Conservation (phyloP, 2,888 invertebrate genomes). For the Neria commutata region DNA sequence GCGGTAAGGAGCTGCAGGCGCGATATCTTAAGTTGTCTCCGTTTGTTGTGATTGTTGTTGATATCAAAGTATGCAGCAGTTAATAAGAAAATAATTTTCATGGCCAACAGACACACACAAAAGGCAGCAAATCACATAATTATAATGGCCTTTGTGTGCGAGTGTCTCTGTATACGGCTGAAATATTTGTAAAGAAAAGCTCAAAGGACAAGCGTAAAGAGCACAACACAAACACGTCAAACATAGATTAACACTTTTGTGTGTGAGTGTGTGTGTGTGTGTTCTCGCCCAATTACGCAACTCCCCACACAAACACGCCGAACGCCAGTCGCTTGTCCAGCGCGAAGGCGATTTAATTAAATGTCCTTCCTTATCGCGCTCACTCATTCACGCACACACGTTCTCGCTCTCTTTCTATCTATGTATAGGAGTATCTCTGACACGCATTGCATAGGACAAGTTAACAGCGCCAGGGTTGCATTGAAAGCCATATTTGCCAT, state of each 20-base stretch:
- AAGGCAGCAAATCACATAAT: constrained; percentile 47
- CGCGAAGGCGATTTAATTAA: constrained; percentile 6
- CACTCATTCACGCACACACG: neutral
- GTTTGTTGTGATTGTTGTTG: neutral
- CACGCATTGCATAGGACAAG: neutral
- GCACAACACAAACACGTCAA: constrained; percentile 50
- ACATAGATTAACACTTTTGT: constrained; percentile 53
- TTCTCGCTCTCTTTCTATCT: neutral
- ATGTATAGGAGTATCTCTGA: neutral
- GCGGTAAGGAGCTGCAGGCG: too few relatives aligned
- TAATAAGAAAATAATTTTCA: constrained; percentile 26
- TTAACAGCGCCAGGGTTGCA: too few relatives aligned
- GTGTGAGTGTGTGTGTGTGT: neutral
- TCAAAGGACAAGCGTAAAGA: constrained; percentile 29
- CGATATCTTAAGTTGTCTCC: neutral
- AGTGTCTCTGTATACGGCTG: too few relatives aligned
- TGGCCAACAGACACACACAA: too few relatives aligned
- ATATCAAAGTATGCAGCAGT: constrained; percentile 18
- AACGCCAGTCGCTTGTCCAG: neutral
- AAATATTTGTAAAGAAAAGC: too few relatives aligned
- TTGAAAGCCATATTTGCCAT: neutral
- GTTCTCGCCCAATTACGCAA: too few relatives aligned
- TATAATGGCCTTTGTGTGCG: too few relatives aligned
- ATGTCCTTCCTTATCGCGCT: constrained; percentile 10
- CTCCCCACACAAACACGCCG: neutral